Evolutionary conservation across 2,113 vertebrate species (phyloP).

Genomic region (Hippocampus mohnikei): DNA sequence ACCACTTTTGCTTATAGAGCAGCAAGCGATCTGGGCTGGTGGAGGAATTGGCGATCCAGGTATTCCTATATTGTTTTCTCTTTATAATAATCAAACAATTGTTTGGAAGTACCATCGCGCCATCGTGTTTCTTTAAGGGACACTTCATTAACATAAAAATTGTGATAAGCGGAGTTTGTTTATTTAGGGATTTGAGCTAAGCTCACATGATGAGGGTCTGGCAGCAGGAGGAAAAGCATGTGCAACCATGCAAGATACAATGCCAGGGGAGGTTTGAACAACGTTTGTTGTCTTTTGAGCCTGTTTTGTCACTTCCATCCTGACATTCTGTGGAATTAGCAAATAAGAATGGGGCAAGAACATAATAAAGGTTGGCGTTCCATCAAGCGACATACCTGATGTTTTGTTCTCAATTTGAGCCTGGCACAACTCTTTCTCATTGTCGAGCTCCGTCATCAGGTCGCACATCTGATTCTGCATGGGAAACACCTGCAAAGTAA

Average conservation of each 20-base stretch:
- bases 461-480: conserved; percentile 58
- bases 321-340: background rate
- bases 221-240: conserved; percentile 23
- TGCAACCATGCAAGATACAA: conserved; percentile 28
- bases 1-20: too few species aligned
- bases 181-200: background rate
- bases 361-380: background rate
- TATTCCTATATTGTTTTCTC: too few species aligned
- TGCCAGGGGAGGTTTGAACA: conserved; percentile 11
- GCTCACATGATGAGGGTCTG: conserved; percentile 6
- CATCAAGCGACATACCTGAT: conserved; percentile 45
- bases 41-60: too few species aligned
- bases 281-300: conserved; percentile 36
- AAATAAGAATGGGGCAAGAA: conserved; percentile 1
- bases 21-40: too few species aligned
- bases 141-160: background rate
- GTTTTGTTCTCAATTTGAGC: conserved; percentile 58
- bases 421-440: conserved; percentile 48
- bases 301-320: conserved; percentile 19
- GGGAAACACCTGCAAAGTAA: conserved; percentile 52
- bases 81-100: background rate
- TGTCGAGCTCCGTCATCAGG: conserved; percentile 51
- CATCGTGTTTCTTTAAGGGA: background rate
- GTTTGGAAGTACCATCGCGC: background rate
- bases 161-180: background rate